Evolutionary conservation across 2,113 vertebrate species (phyloP), one percentile per base, ranked within the genome.

Genomic region (Phaethornis superciliosus): DNA sequence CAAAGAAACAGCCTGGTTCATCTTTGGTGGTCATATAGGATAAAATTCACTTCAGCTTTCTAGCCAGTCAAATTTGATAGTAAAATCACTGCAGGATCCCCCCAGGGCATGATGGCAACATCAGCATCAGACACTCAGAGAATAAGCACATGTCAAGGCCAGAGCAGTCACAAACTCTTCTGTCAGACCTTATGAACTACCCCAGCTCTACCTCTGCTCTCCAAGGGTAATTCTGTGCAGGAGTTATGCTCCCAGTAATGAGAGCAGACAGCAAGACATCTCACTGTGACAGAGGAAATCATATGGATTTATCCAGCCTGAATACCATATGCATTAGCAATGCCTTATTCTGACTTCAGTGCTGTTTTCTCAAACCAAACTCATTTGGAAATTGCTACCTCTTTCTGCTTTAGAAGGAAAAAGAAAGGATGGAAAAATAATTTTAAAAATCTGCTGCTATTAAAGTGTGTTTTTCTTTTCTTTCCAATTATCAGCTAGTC

Each of bases 141-240:
- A 49, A 30, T 7, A 82, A 54, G 3, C 60, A 17, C 51, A 5
- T 0, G 0, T 30, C 60, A 55, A 28, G 47, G 10, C 0, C 4
- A 83, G 51, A 54, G 46, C 42, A 77, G 32, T 1, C 81, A 10
- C 16, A 40, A 60, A 10, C 40, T 69, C 63, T 12, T 17, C 12
- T 52, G 37, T 20, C 35, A 17, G 2, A 32, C 20, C 30, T 21
- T 4, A 14, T 46, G 74, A 62, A 8, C 55, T 2, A 14, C 14
- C 72, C 15, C 2, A 1, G 23, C 21, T 47, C 65, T 86, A 64
- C 13, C 35, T 51, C 46, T 70, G 63, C 63, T 46, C 55, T 55
- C 78, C 49, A 63, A 19, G 28, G 24, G 42, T 9, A 32, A 16
- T 4, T 8, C 59, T 80, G 63, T 15, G 55, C 42, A 37, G 42